Evolutionary conservation across 2,113 vertebrate species (phyloP).

Genomic region (Upupa epops): DNA sequence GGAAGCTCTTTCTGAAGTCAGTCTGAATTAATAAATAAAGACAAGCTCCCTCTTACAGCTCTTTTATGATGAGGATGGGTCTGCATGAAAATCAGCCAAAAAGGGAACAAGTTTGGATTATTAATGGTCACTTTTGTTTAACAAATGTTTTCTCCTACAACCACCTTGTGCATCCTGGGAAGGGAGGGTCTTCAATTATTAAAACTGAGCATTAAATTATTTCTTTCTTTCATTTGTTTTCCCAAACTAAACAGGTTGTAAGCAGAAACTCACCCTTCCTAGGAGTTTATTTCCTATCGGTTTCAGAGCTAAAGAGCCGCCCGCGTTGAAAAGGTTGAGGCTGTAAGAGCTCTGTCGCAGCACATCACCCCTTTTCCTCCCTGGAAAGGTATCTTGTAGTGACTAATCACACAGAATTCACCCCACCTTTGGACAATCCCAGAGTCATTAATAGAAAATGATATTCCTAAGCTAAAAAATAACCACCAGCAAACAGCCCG

Average conservation of each 20-base stretch:
- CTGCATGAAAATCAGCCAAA: conserved; percentile 67
- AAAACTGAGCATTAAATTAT: conserved; percentile 48
- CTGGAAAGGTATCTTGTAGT: neutral
- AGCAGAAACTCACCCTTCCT: neutral
- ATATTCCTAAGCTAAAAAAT: neutral
- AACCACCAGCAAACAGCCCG: neutral
- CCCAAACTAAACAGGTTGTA: conserved; percentile 25
- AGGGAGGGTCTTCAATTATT: conserved; percentile 57
- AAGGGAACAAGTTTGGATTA: conserved; percentile 63
- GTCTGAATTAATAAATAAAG: conserved; percentile 64
- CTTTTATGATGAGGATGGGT: conserved; percentile 54
- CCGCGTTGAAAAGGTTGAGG: neutral
- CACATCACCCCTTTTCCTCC: neutral
- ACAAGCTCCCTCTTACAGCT: conserved; percentile 59
- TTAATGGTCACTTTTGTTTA: conserved; percentile 71
- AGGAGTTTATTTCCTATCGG: neutral
- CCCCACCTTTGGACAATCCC: neutral
- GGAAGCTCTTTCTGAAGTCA: conserved; percentile 58
- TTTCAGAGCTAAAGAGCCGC: neutral
- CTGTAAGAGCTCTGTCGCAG: neutral
- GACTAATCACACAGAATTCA: neutral
- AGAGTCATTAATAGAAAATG: neutral
- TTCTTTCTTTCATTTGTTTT: conserved; percentile 58
- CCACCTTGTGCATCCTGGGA: conserved; percentile 49
- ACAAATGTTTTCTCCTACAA: conserved; percentile 64